Evolutionary conservation across 2,797 vertebrate genomes (phyloP).

Genomic region (Sebastiscus albofasciatus): DNA sequence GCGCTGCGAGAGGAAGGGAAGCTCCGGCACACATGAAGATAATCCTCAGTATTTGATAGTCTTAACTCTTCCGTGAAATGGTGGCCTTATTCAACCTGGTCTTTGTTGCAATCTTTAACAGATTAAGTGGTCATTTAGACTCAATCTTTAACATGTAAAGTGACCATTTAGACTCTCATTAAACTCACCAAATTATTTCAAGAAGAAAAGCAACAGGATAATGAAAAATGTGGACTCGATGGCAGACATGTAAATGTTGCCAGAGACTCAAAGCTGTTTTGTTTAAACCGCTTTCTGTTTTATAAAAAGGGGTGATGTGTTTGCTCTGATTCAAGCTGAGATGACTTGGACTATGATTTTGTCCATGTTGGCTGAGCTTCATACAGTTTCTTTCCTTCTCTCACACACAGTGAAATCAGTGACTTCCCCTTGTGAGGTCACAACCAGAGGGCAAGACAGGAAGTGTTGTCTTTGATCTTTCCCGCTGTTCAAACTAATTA

Average conservation of each 20-base stretch:
- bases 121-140: neutral
- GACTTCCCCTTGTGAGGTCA: slow-evolving; percentile 70
- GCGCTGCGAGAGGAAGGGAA: slow-evolving; percentile 19
- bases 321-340: slow-evolving; percentile 17
- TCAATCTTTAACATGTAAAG: slow-evolving; percentile 2
- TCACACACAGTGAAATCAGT: slow-evolving; percentile 56
- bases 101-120: slow-evolving; percentile 11
- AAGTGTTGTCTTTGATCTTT: slow-evolving; percentile 74
- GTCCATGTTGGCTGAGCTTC: slow-evolving; percentile 9
- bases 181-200: neutral
- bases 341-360: slow-evolving; percentile 1
- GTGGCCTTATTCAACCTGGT: neutral
- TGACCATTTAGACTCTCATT: neutral
- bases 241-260: neutral
- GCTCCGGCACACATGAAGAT: slow-evolving; percentile 27
- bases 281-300: slow-evolving; percentile 1
- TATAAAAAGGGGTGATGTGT: neutral
- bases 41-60: slow-evolving; percentile 38
- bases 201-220: slow-evolving; percentile 1
- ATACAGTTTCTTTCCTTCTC: slow-evolving; percentile 16
- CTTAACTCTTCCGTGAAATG: slow-evolving; percentile 34
- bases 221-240: neutral
- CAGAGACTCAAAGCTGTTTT: neutral
- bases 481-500: slow-evolving; percentile 80
- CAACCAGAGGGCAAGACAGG: slow-evolving; percentile 65